phyloP scores from a whole-genome alignment of 2,888 invertebrate genomes.

The Drosophila parthenogenetica region DNA sequence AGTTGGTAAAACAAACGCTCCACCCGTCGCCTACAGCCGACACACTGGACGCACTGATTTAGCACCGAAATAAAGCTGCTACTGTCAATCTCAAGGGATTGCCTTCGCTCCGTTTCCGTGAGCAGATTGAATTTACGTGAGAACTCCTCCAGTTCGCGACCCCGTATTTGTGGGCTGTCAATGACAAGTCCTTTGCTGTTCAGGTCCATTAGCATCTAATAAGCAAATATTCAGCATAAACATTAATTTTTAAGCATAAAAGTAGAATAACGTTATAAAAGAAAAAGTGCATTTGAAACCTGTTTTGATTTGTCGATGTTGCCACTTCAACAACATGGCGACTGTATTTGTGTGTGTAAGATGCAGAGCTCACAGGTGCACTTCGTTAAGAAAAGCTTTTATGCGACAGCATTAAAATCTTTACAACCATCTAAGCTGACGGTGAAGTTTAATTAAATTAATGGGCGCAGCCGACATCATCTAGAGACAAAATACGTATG shows the following conservation, averaged over 20 bases:
- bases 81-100: constrained; percentile 93
- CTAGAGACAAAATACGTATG: constrained; percentile 13
- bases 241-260: constrained; percentile 5
- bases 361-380: constrained; percentile 28
- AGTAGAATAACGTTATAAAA: constrained; percentile 27
- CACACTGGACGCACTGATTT: constrained; percentile 96
- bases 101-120: constrained; percentile 90
- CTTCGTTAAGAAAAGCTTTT: constrained; percentile 3
- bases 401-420: constrained; percentile 19
- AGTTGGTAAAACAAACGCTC: constrained; percentile 95
- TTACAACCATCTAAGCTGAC: constrained; percentile 16
- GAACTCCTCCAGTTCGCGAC: constrained; percentile 94
- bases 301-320: constrained; percentile 55
- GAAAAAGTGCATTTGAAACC: constrained; percentile 67
- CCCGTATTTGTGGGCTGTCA: constrained; percentile 92
- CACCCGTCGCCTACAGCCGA: constrained; percentile 96
- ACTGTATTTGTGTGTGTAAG: constrained; percentile 15
- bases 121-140: constrained; percentile 92
- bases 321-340: constrained; percentile 76
- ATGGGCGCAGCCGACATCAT: constrained; percentile 49
- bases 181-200: constrained; percentile 93
- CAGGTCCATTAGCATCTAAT: constrained; percentile 96
- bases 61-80: constrained; percentile 93
- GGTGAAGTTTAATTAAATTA: constrained; percentile 64
- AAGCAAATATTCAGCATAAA: constrained; percentile 21